Evolutionary conservation across 2,797 vertebrate species (phyloP), one percentile per base, ranked within the genome.

Genomic region (Paratrypauchen microcephalus): DNA sequence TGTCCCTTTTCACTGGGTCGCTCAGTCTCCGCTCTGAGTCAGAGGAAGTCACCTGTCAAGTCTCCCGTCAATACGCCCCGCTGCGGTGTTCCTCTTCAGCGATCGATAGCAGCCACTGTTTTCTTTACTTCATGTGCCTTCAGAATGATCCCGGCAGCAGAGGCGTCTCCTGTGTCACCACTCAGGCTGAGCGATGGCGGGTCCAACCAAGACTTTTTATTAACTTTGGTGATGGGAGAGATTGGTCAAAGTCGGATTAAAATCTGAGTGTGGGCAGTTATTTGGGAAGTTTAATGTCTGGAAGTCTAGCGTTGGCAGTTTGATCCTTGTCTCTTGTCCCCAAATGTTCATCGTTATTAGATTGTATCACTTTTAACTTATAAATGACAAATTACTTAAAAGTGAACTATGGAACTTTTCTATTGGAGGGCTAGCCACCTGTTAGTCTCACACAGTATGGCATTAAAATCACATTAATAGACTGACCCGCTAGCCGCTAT

Each of bases 1-100:
- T 72, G 6, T 18, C 48, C 63, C 41, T 78, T 67, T 72, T 71
- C 24, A 73, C 79, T 71, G 2, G 55, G 23, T 69, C 73, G 21
- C 64, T 64, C 45, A 60, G 9, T n/a, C 65, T 62, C 45, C 62
- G 71, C 81, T 41, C 55, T 48, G 57, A 77, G 81, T 76, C 81
- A 67, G 73, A 72, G 69, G 66, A 86, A 86, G 79, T 85, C 82
- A 74, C 80, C 87, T 80, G 80, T 85, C 85, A 83, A 75, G 41
- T 9, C 70, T 83, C 82, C 80, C 80, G 79, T 72, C 74, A 68
- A 58, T 59, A 70, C 61, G 67, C 68, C 67, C 73, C 56, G 47
- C 64, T 30, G 1, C 32, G 77, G 62, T 70, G 74, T 70, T 83
- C 61, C 75, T 75, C 70, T 72, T 79, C 68, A 73, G 66, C 79